These are phyloP conservation scores for Parthenolecanium corni DNA, from an alignment of 2,888 invertebrate species.

Conservation along the genomic window DNA sequence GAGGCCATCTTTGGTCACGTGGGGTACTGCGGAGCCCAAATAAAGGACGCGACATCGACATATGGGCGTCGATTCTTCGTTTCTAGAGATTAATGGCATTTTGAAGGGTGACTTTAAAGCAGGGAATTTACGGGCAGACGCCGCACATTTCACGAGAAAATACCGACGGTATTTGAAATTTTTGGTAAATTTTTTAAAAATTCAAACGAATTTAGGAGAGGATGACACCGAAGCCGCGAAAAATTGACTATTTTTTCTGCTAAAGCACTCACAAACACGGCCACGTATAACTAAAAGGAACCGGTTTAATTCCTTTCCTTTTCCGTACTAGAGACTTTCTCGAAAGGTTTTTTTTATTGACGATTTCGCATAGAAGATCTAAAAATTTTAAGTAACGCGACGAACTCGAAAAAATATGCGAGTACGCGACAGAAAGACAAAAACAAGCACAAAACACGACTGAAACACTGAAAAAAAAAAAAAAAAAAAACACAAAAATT, in stretches of 20 bases:
- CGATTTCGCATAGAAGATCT: too few relatives aligned
- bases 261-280: background rate
- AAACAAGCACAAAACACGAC: too few relatives aligned
- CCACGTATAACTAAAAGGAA: too few relatives aligned
- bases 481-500: too few relatives aligned
- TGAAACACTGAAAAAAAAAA: background rate
- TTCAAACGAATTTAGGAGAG: background rate
- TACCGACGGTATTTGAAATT: background rate
- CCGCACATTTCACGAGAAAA: background rate
- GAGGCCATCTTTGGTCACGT: conserved; percentile 93
- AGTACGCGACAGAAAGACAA: background rate
- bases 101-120: background rate
- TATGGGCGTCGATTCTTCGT: conserved; percentile 74
- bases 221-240: background rate
- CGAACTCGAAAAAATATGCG: background rate
- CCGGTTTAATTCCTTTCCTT: too few relatives aligned
- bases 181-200: too few relatives aligned
- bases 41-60: conserved; percentile 94
- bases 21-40: conserved; percentile 89
- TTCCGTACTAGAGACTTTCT: too few relatives aligned
- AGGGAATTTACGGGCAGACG: background rate
- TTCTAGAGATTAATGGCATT: conserved; percentile 15
- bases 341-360: too few relatives aligned
- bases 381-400: too few relatives aligned
- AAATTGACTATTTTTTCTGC: background rate